A percentile compares a stretch with the other conserved stretches of the same genome.
These are phyloP conservation scores for Cryptus armator DNA, from an alignment of 2,888 invertebrate genomes.

Conservation along the genomic window DNA sequence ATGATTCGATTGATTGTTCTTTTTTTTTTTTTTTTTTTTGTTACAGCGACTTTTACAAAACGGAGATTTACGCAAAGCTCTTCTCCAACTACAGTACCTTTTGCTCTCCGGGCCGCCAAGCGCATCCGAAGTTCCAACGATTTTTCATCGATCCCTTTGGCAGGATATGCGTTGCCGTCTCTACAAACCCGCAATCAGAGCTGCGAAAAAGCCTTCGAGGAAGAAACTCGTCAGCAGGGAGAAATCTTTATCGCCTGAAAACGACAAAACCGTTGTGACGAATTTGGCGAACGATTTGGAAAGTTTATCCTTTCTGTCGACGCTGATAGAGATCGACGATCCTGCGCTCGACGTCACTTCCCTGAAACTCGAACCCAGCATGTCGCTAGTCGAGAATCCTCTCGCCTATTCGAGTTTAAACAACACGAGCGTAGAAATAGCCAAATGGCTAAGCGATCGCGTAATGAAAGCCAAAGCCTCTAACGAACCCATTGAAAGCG, in stretches of 20 bases:
- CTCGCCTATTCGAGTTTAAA: slow-evolving; percentile 75
- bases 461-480: slow-evolving; percentile 67
- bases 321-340: slow-evolving; percentile 78
- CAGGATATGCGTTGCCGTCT: slow-evolving; percentile 74
- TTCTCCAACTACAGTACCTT: slow-evolving; percentile 91
- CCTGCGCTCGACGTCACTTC: slow-evolving; percentile 78
- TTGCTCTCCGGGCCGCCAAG: slow-evolving; percentile 85
- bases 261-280: slow-evolving; percentile 61
- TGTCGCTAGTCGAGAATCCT: slow-evolving; percentile 83
- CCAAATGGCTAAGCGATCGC: slow-evolving; percentile 77
- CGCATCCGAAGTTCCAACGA: slow-evolving; percentile 62
- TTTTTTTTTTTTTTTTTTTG: neutral
- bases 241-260: slow-evolving; percentile 32
- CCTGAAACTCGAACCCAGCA: slow-evolving; percentile 81
- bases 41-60: slow-evolving; percentile 80
- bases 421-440: slow-evolving; percentile 80
- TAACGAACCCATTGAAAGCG: slow-evolving; percentile 36
- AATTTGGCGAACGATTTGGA: slow-evolving; percentile 77
- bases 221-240: slow-evolving; percentile 53
- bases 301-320: slow-evolving; percentile 77
- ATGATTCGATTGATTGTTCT: too few species aligned
- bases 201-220: slow-evolving; percentile 69
- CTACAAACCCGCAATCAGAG: slow-evolving; percentile 79
- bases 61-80: slow-evolving; percentile 90
- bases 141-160: slow-evolving; percentile 76